phyloP scores from a whole-genome alignment of 2,888 invertebrate genomes.

The Andrena hattorfiana region DNA sequence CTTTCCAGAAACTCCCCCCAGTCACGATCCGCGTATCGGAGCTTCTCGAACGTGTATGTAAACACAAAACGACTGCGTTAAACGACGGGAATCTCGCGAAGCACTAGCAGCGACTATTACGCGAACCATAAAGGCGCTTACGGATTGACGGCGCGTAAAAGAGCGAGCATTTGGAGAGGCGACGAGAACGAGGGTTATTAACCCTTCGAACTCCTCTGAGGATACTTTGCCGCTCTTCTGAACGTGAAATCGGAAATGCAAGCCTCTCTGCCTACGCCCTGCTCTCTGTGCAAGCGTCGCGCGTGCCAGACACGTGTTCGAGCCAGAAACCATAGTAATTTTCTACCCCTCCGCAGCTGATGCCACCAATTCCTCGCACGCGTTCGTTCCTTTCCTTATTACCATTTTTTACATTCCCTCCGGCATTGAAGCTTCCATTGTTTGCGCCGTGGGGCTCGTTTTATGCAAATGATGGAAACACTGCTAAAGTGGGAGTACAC shows the following conservation, averaged over 20 bases:
- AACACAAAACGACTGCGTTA: slow-evolving; percentile 16
- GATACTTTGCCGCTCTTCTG: slow-evolving; percentile 66
- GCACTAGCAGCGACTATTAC: slow-evolving; percentile 55
- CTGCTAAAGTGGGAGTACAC: no score
- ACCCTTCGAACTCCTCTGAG: slow-evolving; percentile 42
- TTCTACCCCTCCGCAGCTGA: slow-evolving; percentile 44
- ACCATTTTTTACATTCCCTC: background rate
- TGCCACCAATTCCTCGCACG: slow-evolving; percentile 22
- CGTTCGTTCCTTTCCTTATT: background rate
- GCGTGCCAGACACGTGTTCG: slow-evolving; percentile 69
- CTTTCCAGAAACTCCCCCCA: background rate
- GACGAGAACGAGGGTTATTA: slow-evolving; percentile 61
- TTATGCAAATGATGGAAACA: background rate
- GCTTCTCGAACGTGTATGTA: background rate
- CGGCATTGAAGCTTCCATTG: slow-evolving; percentile 1
- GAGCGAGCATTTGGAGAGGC: slow-evolving; percentile 25
- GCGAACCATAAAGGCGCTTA: slow-evolving; percentile 60
- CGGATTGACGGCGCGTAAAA: slow-evolving; percentile 61
- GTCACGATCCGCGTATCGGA: background rate
- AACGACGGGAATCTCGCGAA: slow-evolving; percentile 8
- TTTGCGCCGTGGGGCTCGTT: background rate
- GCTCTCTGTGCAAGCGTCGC: slow-evolving; percentile 34
- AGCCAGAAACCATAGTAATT: slow-evolving; percentile 38
- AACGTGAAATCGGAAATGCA: slow-evolving; percentile 66
- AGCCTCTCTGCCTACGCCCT: slow-evolving; percentile 36